These are phyloP conservation scores for Limnephilus marmoratus DNA, from an alignment of 2,888 invertebrate genomes.

Conservation along the genomic window DNA sequence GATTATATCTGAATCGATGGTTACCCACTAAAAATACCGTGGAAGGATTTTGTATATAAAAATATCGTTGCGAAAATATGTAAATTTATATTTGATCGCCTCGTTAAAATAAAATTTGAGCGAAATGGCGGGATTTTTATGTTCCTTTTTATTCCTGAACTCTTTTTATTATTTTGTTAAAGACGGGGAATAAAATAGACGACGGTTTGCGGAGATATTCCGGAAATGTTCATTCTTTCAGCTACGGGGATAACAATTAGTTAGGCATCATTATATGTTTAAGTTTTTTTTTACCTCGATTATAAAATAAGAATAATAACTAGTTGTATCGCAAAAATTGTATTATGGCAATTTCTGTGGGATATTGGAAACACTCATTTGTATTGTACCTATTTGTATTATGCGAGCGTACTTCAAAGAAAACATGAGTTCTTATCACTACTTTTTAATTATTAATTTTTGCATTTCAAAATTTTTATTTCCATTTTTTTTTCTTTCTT, in stretches of 20 bases:
- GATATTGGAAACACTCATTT: too few relatives aligned
- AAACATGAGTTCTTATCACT: too few relatives aligned
- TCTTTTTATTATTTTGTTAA: slow-evolving; percentile 30
- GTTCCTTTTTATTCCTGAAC: not conserved
- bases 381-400: too few relatives aligned
- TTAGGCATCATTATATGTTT: too few relatives aligned
- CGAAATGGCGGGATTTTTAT: not conserved
- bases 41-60: not conserved
- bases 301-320: too few relatives aligned
- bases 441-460: too few relatives aligned
- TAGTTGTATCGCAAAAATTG: too few relatives aligned
- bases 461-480: too few relatives aligned
- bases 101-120: slow-evolving; percentile 10
- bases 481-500: too few relatives aligned
- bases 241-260: not conserved
- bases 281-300: too few relatives aligned
- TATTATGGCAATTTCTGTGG: too few relatives aligned
- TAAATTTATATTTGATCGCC: not conserved
- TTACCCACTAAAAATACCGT: not conserved
- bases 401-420: too few relatives aligned
- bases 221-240: not conserved
- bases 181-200: slow-evolving; percentile 4
- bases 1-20: not conserved
- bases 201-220: not conserved
- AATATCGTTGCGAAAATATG: not conserved